Conservation (phyloP, 2,888 invertebrate genomes). For the Horisme vitalbata region DNA sequence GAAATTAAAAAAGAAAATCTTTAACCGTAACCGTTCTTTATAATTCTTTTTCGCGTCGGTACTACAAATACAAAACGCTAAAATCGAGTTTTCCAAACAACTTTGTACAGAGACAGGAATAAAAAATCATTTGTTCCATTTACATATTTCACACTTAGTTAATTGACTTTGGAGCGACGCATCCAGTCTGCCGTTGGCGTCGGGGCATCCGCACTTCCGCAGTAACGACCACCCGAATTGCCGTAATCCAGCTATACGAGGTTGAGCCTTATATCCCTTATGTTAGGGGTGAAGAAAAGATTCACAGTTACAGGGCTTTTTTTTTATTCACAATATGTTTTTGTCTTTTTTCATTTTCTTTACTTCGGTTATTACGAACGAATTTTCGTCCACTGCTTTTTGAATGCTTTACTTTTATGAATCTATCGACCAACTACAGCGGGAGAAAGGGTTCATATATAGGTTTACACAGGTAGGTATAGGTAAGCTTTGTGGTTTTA, state of each 20-base stretch:
- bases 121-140: slow-evolving; percentile 42
- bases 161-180: slow-evolving; percentile 55
- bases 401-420: slow-evolving; percentile 7
- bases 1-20: too few species aligned
- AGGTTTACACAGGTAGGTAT: background rate
- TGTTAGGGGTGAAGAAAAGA: slow-evolving; percentile 13
- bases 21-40: too few species aligned
- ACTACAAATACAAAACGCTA: background rate
- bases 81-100: background rate
- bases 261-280: background rate
- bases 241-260: slow-evolving; percentile 17
- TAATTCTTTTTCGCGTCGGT: background rate
- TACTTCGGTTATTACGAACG: slow-evolving; percentile 36
- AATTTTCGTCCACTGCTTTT: slow-evolving; percentile 35
- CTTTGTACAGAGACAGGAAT: slow-evolving; percentile 10
- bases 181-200: slow-evolving; percentile 40
- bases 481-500: too few species aligned
- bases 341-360: slow-evolving; percentile 33
- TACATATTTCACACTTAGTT: slow-evolving; percentile 66
- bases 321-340: slow-evolving; percentile 48
- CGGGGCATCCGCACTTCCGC: slow-evolving; percentile 45
- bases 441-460: too few species aligned
- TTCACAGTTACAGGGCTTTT: slow-evolving; percentile 38
- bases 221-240: slow-evolving; percentile 41
- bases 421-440: slow-evolving; percentile 9